A percentile compares a stretch with the other conserved stretches of the same genome.
phyloP scores from a whole-genome alignment of 1,140 invertebrate species.

The Pteromalus puparum region DNA sequence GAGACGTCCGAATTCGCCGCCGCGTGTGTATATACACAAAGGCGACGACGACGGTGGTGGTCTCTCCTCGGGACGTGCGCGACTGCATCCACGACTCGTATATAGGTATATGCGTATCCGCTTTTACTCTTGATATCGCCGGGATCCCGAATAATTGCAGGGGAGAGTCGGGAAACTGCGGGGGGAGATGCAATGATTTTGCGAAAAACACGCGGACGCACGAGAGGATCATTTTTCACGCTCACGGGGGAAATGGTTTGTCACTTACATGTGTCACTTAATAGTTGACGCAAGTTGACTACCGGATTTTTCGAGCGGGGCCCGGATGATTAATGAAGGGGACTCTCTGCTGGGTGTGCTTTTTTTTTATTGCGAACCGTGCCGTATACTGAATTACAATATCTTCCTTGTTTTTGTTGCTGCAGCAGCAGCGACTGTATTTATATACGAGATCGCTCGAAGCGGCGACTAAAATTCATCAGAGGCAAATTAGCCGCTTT shows the following conservation, averaged over 20 bases:
- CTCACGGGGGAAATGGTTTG: constrained; percentile 35
- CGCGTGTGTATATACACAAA: not conserved
- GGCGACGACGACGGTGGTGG: not conserved
- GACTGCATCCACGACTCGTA: not conserved
- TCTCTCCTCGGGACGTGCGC: not conserved
- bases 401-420: not conserved
- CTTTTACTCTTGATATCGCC: not conserved
- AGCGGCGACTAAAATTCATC: constrained; percentile 12
- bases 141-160: constrained; percentile 2
- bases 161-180: not conserved
- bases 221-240: constrained; percentile 31
- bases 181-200: constrained; percentile 5
- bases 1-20: not conserved
- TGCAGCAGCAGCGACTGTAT: too few species aligned
- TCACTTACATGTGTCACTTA: constrained; percentile 40
- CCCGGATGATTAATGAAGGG: constrained; percentile 19
- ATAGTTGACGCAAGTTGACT: not conserved
- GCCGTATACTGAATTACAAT: not conserved
- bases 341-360: not conserved
- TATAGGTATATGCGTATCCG: not conserved
- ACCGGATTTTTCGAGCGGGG: not conserved
- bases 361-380: not conserved
- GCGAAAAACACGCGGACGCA: constrained; percentile 3
- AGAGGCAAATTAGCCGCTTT: constrained; percentile 26
- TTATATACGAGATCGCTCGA: not conserved